Base-by-base conservation (phyloP, 2,888 invertebrate genomes). In the Athalia cordata region DNA sequence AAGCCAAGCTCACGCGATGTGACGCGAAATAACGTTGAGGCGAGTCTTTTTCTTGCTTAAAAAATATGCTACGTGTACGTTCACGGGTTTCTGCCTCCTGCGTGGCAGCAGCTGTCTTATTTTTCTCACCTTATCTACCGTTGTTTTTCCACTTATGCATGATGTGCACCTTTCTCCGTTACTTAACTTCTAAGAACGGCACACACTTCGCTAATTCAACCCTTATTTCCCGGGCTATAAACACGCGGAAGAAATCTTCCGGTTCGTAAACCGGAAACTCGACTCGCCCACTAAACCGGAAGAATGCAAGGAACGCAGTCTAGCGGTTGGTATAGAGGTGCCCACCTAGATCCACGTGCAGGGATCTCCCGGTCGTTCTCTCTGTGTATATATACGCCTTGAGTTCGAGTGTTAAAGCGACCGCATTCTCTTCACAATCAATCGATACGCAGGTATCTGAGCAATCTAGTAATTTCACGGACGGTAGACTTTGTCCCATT, bases 171-270 rank as follows among this genome's bases (percentile, higher is more conserved):
- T 50, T 45, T 8, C 70, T 61, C 70, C 47, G 11, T 47, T 47
- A 11, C n/a, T 61, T 62, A 29, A 29, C 29, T 29, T 29, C 29
- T 29, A 2, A 57, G 61, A 4, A 5, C 11, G 13, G n/a, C 70
- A 45, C 64, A 70, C 74, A 76, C 74, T 78, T 74, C 67, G 68
- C 74, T 84, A 84, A 84, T 83, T 82, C 77, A 77, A 75, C 78
- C 80, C 81, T 83, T 83, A 82, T 83, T 82, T 81, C 80, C 68
- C 81, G 78, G 77, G 79, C 78, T 65, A 78, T 81, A 83, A 85
- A 83, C 83, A 82, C 80, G 81, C 80, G 81, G 80, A 82, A 80
- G 79, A 78, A 82, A 79, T 82, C 81, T 82, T 80, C 78, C 76
- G 67, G 80, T 79, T 83, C 81, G 81, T 81, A 82, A 82, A 83